Base-by-base conservation (phyloP, 2,797 vertebrate species). In the Cossypha niveicapilla region DNA sequence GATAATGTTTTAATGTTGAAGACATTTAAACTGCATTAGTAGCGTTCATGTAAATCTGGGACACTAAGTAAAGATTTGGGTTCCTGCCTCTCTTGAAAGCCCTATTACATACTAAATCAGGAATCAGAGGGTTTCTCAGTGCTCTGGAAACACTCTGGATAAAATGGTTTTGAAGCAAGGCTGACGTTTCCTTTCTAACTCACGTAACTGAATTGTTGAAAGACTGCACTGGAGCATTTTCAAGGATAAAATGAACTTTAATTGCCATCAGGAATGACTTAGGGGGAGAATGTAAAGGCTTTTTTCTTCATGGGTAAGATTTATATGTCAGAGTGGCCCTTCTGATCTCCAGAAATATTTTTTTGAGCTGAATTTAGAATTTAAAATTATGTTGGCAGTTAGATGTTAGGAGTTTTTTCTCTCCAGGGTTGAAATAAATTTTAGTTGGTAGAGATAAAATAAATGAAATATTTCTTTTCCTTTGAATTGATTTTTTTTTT, bases 251-350 rank as follows among this genome's bases (percentile, higher is more conserved):
- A 92, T 25, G 32, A 75, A 22, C 23, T 53, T 50, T 47, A 53
- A 22, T 32, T 60, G 15, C 56, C 42, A 51, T 47, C 32, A 57
- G 18, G 30, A 76, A 37, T 56, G 28, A 47, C 32, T 44, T 21
- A 37, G 8, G 6, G 13, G 24, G 65, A 11, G 18, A 86, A 30
- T 39, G 3, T 32, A 50, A 66, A 21, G 13, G 1, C 0, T 30
- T 77, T 70, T 79, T 82, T 24, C 18, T 66, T 70, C 9, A 19
- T 23, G 12, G 16, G 8, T 84, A 39, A 67, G 25, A 57, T 53
- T 45, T 6, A 0, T 63, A 8, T 44, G 7, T 51, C 56, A 12
- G 37, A 47, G 6, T 35, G 35, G 18, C 27, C 7, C 11, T 83
- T 61, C 37, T 63, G 10, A 67, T 28, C 27, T 67, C 32, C 25